Base-by-base conservation (phyloP, 1,140 invertebrate genomes). In the Andrena cerasifolii region DNA sequence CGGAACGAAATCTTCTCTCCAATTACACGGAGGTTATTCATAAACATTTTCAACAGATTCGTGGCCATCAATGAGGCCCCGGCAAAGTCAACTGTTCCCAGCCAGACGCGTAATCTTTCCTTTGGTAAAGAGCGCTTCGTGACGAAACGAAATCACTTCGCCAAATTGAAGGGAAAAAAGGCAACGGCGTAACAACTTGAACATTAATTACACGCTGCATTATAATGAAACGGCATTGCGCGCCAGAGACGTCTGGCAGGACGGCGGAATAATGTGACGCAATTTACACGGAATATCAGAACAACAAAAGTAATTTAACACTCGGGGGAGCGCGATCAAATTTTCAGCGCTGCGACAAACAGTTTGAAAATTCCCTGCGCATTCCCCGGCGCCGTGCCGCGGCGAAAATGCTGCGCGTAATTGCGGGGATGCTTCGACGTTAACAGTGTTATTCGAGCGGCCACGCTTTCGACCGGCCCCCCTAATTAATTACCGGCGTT, bases 401-500 rank as follows among this genome's bases (percentile, higher is more conserved):
- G 33, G 16, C 33, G 51, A 72, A 26, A 61, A 61, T 26, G 21
- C 28, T 1, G 56, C 40, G 28, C 10, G 24, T 24, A 61, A 72
- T 72, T 72, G 62, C 21, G 1, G 10, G 18, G 31, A 72, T 62
- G 56, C 36, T 36, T 33, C n/a, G 21, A 18, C 28, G 56, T 14
- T 72, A 72, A 72, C 68, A 28, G 43, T 49, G 36, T 72, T 72
- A 72, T 47, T 51, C 28, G 53, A 66, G 36, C 36, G 40, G 40
- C 47, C 47, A 1, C 40, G 16, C 61, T 78, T 43, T 79, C 43
- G 61, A 26, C 45, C 68, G 62, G 67, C 43, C 26, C 66, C 45
- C 56, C 45, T n/a, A 81, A 81, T 81, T 81, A 81, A 80, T 81
- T 81, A 74, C 47, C 33, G 68, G 26, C 56, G 24, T 36, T 21